Conservation (phyloP, 2,888 invertebrate species). For the Chaetoderma sp. region DNA sequence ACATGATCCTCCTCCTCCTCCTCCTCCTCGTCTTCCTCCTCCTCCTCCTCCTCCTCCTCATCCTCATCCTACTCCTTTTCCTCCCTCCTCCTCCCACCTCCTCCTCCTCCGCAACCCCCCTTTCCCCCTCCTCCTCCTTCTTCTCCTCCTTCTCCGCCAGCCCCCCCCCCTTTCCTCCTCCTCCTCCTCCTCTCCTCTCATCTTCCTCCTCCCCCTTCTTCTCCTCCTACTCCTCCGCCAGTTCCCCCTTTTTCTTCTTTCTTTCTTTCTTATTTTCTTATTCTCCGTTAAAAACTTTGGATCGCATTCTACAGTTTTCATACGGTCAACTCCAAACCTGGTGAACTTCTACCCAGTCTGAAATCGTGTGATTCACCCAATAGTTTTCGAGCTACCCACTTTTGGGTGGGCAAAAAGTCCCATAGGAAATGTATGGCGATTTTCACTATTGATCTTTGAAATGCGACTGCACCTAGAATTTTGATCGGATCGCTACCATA, state of each 20-base stretch:
- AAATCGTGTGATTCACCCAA: not conserved
- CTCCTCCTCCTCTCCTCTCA: slow-evolving; percentile 26
- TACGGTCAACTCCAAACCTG: too few species aligned
- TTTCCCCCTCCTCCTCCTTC: slow-evolving; percentile 14
- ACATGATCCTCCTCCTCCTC: slow-evolving; percentile 30
- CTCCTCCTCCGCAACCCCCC: not conserved
- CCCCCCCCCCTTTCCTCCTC: slow-evolving; percentile 24
- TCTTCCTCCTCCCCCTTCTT: slow-evolving; percentile 33
- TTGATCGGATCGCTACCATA: too few species aligned
- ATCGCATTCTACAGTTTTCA: too few species aligned
- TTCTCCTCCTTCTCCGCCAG: slow-evolving; percentile 16
- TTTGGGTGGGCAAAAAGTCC: too few species aligned
- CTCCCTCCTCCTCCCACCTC: slow-evolving; percentile 8
- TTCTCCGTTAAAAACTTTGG: slow-evolving; percentile 29
- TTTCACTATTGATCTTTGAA: too few species aligned
- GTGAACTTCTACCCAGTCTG: slow-evolving; percentile 29
- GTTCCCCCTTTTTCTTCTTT: slow-evolving; percentile 29
- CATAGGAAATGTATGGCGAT: too few species aligned
- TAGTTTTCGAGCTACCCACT: too few species aligned
- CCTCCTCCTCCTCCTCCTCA: slow-evolving; percentile 24
- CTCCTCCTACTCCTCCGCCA: slow-evolving; percentile 22
- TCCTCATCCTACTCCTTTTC: slow-evolving; percentile 12
- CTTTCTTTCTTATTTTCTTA: slow-evolving; percentile 33
- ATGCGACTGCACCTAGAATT: too few species aligned
- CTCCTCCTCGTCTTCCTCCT: slow-evolving; percentile 26